These are phyloP conservation scores for Hemicordylus capensis DNA, from an alignment of 2,113 vertebrate species.

Conservation along the genomic window DNA sequence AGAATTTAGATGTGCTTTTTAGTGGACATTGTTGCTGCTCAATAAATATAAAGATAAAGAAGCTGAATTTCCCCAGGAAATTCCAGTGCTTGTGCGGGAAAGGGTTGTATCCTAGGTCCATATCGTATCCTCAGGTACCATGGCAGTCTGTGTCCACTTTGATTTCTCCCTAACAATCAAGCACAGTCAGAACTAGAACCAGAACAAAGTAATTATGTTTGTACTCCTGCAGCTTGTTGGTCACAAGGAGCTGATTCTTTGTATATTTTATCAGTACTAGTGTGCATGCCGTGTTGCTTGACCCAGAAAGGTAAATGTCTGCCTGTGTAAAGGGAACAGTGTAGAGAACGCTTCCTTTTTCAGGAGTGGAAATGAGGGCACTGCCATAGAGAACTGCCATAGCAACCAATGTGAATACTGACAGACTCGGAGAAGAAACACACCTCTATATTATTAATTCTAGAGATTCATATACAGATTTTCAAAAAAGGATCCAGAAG, in stretches of 20 bases:
- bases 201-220: not conserved
- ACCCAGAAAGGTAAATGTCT: not conserved
- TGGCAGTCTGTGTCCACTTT: not conserved
- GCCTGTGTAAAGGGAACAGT: not conserved
- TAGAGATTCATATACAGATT: not conserved
- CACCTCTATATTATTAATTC: not conserved
- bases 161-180: not conserved
- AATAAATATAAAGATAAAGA: too few species aligned
- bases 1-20: too few species aligned
- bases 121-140: not conserved
- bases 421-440: not conserved
- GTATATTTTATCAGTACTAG: not conserved
- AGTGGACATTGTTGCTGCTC: too few species aligned
- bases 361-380: not conserved
- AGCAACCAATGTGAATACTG: slow-evolving; percentile 11
- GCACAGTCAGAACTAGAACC: not conserved
- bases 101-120: not conserved
- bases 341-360: not conserved
- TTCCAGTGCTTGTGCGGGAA: not conserved
- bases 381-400: slow-evolving; percentile 8
- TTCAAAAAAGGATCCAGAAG: too few species aligned
- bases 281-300: not conserved
- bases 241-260: not conserved
- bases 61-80: not conserved
- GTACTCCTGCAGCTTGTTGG: not conserved